These are phyloP conservation scores for Heliangelus exortis DNA, from an alignment of 2,797 vertebrate genomes.

Conservation along the genomic window DNA sequence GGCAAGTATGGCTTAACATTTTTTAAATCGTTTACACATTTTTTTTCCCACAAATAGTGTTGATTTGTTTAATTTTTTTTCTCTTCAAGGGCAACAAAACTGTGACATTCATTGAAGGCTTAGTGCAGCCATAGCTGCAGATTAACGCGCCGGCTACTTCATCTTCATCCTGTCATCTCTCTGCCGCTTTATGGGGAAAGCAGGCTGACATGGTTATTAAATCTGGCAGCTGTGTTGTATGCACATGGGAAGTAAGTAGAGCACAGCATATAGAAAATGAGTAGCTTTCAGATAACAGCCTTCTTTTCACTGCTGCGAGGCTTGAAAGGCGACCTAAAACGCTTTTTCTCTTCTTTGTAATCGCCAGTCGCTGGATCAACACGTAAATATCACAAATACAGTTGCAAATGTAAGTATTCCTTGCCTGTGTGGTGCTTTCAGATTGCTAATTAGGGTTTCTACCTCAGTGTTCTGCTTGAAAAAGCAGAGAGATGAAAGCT, in stretches of 20 bases:
- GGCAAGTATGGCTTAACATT: background rate
- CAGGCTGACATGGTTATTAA: slow-evolving; percentile 73
- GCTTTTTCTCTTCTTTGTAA: slow-evolving; percentile 37
- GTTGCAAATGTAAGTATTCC: slow-evolving; percentile 77
- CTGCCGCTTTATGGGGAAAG: slow-evolving; percentile 47
- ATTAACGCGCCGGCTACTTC: background rate
- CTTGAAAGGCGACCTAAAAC: slow-evolving; percentile 51
- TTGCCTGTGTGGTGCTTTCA: slow-evolving; percentile 13
- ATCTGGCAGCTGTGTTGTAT: slow-evolving; percentile 77
- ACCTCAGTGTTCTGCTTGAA: slow-evolving; percentile 10
- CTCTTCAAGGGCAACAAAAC: slow-evolving; percentile 20
- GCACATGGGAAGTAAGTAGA: slow-evolving; percentile 61
- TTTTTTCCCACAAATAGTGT: background rate
- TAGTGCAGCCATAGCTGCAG: slow-evolving; percentile 59
- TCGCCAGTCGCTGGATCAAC: slow-evolving; percentile 33
- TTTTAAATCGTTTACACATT: slow-evolving; percentile 2
- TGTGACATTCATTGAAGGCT: slow-evolving; percentile 8
- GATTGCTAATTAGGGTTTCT: slow-evolving; percentile 11
- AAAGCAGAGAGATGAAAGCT: slow-evolving; percentile 25
- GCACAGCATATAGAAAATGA: slow-evolving; percentile 66
- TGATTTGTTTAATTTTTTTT: background rate
- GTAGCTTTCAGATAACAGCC: slow-evolving; percentile 63
- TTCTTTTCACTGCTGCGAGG: slow-evolving; percentile 38
- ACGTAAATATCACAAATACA: slow-evolving; percentile 30
- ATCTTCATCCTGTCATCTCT: slow-evolving; percentile 64